Conservation (phyloP, 2,113 vertebrate species). For the Halichoerus grypus region DNA sequence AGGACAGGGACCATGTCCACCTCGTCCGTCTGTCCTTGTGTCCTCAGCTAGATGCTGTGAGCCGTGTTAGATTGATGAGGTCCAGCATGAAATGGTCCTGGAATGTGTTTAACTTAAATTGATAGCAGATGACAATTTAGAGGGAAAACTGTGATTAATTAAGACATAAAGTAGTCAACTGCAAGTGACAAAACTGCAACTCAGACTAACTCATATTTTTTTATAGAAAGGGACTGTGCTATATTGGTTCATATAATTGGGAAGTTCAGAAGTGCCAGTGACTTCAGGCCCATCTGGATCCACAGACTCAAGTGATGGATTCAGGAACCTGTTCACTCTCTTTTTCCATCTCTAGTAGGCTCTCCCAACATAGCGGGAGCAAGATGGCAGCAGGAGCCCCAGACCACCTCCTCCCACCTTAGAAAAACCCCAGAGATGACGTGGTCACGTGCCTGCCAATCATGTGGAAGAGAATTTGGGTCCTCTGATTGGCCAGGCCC, state of each 20-base stretch:
- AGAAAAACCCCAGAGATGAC: background rate
- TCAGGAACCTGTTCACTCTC: background rate
- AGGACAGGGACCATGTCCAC: background rate
- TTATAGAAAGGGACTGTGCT: background rate
- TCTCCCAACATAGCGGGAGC: background rate
- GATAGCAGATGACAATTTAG: slow-evolving; percentile 5
- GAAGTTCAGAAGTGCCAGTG: background rate
- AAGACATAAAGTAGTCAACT: background rate
- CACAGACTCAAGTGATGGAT: background rate
- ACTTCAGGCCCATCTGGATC: background rate
- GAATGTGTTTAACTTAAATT: slow-evolving; percentile 37
- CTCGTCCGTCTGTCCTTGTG: background rate
- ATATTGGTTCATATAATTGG: background rate
- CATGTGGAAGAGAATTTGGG: background rate
- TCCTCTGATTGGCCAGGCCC: background rate
- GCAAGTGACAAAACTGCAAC: background rate
- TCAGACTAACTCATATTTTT: background rate
- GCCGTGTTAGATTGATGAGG: background rate
- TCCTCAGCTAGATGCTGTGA: background rate
- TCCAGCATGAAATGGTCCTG: background rate
- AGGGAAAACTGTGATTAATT: slow-evolving; percentile 27
- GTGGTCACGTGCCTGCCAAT: background rate
- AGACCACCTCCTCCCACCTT: background rate
- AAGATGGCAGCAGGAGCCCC: background rate
- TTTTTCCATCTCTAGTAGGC: background rate